These are phyloP conservation scores for Microtus oregoni DNA, from an alignment of 2,113 vertebrate genomes.

Conservation along the genomic window DNA sequence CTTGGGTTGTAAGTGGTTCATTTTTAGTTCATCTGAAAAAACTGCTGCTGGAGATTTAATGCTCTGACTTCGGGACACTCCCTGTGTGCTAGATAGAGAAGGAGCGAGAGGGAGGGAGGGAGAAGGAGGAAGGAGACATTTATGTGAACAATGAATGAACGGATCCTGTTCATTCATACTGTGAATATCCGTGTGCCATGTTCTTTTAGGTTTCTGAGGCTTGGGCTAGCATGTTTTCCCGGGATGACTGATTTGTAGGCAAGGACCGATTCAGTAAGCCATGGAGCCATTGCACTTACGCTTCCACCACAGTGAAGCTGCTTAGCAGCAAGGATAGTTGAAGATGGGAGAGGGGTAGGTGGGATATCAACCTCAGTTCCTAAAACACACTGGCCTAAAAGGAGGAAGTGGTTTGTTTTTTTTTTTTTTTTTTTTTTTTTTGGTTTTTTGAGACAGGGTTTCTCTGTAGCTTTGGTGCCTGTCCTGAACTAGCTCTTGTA, in stretches of 20 bases:
- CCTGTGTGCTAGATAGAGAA: not conserved
- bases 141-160: not conserved
- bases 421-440: no score
- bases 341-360: not conserved
- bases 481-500: no score
- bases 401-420: no score
- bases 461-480: no score
- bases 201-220: conserved; percentile 9
- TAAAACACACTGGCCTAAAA: not conserved
- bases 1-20: conserved; percentile 38
- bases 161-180: not conserved
- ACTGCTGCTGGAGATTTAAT: conserved; percentile 58
- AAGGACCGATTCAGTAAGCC: not conserved
- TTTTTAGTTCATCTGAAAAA: conserved; percentile 67
- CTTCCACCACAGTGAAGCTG: not conserved
- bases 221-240: not conserved
- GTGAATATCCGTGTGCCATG: not conserved
- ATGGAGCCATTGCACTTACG: not conserved
- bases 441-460: no score
- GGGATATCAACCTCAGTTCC: not conserved
- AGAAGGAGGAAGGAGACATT: not conserved
- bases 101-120: not conserved
- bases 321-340: not conserved
- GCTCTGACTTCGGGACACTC: conserved; percentile 34
- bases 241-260: not conserved